Evolutionary conservation across 92 coral and sea anemone genomes (phyloP).

Genomic region (Pocillopora grandis): DNA sequence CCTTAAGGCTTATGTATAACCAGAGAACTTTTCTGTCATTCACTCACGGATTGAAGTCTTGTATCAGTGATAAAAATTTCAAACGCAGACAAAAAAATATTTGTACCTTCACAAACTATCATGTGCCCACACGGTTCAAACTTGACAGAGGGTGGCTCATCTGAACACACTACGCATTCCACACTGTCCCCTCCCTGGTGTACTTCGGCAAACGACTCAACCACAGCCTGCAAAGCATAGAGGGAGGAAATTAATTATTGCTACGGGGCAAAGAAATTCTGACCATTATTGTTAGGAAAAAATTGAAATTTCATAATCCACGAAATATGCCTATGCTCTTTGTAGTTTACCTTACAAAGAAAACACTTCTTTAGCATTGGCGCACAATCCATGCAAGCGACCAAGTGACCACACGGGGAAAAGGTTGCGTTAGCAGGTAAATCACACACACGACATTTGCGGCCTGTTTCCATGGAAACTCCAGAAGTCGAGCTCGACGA

Average conservation of each 20-base stretch:
- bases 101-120: slow-evolving; percentile 74
- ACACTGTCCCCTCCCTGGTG: slow-evolving; percentile 25
- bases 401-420: slow-evolving; percentile 80
- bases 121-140: slow-evolving; percentile 84
- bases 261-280: neutral
- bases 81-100: neutral
- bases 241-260: neutral
- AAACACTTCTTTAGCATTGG: slow-evolving; percentile 73
- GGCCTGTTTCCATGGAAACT: slow-evolving; percentile 24
- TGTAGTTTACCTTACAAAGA: slow-evolving; percentile 59
- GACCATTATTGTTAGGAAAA: neutral
- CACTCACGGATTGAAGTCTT: too few relatives aligned
- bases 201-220: slow-evolving; percentile 47
- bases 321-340: neutral
- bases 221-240: slow-evolving; percentile 28
- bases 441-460: slow-evolving; percentile 65
- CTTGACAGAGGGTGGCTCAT: slow-evolving; percentile 57
- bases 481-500: slow-evolving; percentile 3
- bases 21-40: too few relatives aligned
- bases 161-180: slow-evolving; percentile 72
- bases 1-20: too few relatives aligned
- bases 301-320: neutral
- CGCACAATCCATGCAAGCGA: slow-evolving; percentile 68
- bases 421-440: slow-evolving; percentile 63
- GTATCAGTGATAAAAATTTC: too few relatives aligned